Conservation (phyloP, 2,113 vertebrate genomes). For the Helogale parvula region DNA sequence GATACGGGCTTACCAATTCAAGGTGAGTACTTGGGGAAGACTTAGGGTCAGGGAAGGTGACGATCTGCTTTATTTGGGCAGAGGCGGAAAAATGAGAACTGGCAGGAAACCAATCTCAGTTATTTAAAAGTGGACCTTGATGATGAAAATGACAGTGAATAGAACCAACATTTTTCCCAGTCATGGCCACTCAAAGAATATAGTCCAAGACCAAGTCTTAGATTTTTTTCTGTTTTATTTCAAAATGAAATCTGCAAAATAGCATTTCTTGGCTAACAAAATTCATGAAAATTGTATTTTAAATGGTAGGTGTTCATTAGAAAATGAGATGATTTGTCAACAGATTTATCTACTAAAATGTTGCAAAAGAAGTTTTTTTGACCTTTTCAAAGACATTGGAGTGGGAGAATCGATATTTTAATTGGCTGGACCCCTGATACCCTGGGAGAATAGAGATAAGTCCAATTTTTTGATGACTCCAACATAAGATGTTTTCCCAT, state of each 20-base stretch:
- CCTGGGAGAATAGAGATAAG: not conserved
- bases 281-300: not conserved
- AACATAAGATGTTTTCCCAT: not conserved
- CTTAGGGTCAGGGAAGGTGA: not conserved
- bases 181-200: not conserved
- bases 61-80: not conserved
- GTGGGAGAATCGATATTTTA: not conserved
- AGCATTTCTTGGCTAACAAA: not conserved
- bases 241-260: not conserved
- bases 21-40: conserved; percentile 26
- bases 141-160: not conserved
- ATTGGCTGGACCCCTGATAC: not conserved
- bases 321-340: not conserved
- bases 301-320: not conserved
- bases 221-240: conserved; percentile 9
- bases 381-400: not conserved
- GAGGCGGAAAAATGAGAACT: not conserved
- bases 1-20: not conserved
- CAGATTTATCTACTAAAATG: not conserved
- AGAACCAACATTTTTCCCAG: not conserved
- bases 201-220: not conserved
- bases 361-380: not conserved
- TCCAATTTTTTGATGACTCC: not conserved
- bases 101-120: not conserved
- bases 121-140: not conserved